Percentiles rank a stretch among this genome's conserved stretches.
phyloP scores from a whole-genome alignment of 2,113 vertebrate species.

The Salvelinus sp. region DNA sequence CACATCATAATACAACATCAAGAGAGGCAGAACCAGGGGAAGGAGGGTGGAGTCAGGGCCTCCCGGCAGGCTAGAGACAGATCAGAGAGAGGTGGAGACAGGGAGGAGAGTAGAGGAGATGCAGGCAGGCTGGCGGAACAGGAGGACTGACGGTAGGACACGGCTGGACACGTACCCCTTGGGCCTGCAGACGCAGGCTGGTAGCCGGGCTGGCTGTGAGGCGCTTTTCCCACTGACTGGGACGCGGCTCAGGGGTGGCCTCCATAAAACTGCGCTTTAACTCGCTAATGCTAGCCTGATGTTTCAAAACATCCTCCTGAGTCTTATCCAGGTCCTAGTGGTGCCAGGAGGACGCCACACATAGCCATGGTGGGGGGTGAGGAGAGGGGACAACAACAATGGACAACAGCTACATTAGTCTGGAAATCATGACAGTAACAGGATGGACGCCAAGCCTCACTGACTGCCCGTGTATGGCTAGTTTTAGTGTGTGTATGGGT shows the following conservation, averaged over 20 bases:
- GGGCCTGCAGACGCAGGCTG: conserved; percentile 84
- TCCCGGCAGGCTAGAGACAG: not conserved
- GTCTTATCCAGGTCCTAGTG: conserved; percentile 96
- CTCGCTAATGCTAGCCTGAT: conserved; percentile 99
- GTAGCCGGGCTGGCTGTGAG: conserved; percentile 92
- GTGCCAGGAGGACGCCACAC: conserved; percentile 61
- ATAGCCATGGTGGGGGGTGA: conserved; percentile 53
- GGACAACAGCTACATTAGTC: conserved; percentile 71
- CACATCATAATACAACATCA: not conserved
- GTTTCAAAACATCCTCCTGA: conserved; percentile 98
- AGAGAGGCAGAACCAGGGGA: not conserved
- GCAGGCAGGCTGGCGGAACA: not conserved
- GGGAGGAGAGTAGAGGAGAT: no score
- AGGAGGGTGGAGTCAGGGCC: not conserved
- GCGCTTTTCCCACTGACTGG: conserved; percentile 97
- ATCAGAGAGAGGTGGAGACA: not conserved
- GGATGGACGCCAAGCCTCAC: conserved; percentile 77
- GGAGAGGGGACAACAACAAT: conserved; percentile 47
- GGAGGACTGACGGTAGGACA: not conserved
- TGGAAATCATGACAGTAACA: conserved; percentile 56
- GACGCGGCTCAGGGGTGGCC: conserved; percentile 92
- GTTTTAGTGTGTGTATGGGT: conserved; percentile 11
- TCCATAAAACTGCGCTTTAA: conserved; percentile 99
- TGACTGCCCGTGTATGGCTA: conserved; percentile 39
- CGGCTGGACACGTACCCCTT: conserved; percentile 87